Conservation (phyloP, 2,113 vertebrate species). For the Apeltes quadracus region DNA sequence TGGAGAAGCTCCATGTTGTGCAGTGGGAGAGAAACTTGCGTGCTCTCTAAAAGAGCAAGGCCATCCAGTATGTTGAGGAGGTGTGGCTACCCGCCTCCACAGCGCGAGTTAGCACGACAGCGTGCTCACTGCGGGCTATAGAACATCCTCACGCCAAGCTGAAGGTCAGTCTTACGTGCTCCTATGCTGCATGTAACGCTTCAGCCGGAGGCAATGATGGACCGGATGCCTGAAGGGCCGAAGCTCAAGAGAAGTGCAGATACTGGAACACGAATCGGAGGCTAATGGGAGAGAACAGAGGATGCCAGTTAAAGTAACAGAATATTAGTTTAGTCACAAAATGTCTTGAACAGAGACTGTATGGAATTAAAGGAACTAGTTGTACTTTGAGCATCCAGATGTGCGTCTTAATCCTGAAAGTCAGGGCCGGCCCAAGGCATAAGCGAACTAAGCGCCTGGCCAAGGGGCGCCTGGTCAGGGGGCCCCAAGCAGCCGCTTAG, state of each 20-base stretch:
- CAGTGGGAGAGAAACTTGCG: constrained; percentile 3
- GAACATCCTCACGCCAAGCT: not conserved
- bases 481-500: too few species aligned
- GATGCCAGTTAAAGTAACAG: constrained; percentile 3
- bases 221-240: constrained; percentile 2
- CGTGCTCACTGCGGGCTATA: not conserved
- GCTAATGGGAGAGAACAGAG: not conserved
- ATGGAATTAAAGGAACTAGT: constrained; percentile 1
- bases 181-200: constrained; percentile 12
- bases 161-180: constrained; percentile 17
- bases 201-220: not conserved
- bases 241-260: constrained; percentile 5
- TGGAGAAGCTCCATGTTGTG: not conserved
- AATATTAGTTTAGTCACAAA: constrained; percentile 21
- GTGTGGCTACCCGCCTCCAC: not conserved
- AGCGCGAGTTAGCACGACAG: not conserved
- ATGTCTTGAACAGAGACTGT: not conserved
- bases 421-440: too few species aligned
- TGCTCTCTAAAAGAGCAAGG: not conserved
- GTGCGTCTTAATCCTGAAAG: too few species aligned
- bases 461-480: too few species aligned
- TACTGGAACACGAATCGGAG: not conserved
- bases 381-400: constrained; percentile 28
- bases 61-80: not conserved
- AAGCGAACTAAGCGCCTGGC: too few species aligned